A percentile compares a stretch with the other conserved stretches of the same genome.
Conservation (phyloP, 1,140 invertebrate species). For the Caligus rogercresseyi region DNA sequence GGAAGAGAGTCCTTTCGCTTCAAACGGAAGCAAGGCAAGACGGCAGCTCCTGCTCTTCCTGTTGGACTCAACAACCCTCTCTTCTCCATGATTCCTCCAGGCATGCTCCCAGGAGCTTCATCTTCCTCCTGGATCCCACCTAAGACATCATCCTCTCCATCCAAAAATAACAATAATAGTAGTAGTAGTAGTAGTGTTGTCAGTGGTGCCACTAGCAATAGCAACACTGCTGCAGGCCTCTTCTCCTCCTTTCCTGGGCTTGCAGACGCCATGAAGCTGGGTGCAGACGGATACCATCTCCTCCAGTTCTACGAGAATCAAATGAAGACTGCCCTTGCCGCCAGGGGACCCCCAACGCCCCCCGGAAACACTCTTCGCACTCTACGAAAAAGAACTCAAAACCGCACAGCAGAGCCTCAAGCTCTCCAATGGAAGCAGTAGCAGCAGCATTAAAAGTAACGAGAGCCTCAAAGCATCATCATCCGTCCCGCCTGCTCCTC, state of each 20-base stretch:
- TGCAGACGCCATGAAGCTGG: neutral
- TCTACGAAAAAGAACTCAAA: neutral
- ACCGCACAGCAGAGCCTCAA: neutral
- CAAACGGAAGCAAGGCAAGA: no score
- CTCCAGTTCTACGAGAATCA: constrained; percentile 11
- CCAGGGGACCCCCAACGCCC: neutral
- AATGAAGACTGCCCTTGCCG: neutral
- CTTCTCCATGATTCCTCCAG: neutral
- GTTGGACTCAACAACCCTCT: no score
- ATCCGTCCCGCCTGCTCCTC: neutral
- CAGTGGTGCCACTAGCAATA: neutral
- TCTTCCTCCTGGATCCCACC: no score
- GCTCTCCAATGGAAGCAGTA: neutral
- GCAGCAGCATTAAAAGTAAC: no score
- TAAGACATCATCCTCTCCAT: no score
- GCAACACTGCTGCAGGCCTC: neutral
- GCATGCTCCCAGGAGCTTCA: no score
- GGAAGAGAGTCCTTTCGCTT: neutral
- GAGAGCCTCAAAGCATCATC: no score
- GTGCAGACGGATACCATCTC: neutral
- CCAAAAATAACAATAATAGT: no score
- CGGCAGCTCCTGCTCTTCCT: neutral
- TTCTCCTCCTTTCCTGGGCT: neutral
- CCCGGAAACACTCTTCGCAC: neutral
- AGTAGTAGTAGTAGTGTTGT: no score